A percentile compares a stretch with the other conserved stretches of the same genome.
Conservation (phyloP, 2,113 vertebrate genomes). For the Crocuta crocuta region DNA sequence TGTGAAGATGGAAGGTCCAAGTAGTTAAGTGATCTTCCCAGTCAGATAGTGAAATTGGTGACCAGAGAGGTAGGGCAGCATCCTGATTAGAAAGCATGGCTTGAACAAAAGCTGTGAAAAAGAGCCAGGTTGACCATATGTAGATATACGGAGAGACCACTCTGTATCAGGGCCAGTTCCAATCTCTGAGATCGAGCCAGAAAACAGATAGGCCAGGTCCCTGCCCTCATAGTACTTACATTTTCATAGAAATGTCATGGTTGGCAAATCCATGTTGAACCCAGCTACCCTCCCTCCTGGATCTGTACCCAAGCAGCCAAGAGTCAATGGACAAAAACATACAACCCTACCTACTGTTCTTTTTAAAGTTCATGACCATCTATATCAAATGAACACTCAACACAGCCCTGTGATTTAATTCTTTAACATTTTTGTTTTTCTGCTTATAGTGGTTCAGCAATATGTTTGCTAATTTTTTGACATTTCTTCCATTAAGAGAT, state of each 20-base stretch:
- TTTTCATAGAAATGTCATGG: neutral
- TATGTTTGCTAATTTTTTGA: neutral
- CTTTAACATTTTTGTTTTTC: neutral
- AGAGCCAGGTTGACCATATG: neutral
- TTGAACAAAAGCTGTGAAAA: neutral
- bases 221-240: neutral
- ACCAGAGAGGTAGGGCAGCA: neutral
- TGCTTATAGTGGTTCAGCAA: neutral
- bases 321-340: neutral
- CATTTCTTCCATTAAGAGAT: neutral
- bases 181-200: neutral
- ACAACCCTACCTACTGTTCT: neutral
- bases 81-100: neutral
- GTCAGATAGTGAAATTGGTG: neutral
- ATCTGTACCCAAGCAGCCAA: neutral
- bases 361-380: neutral
- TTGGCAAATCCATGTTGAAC: neutral
- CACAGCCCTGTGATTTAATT: neutral
- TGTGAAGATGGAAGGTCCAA: neutral
- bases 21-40: neutral
- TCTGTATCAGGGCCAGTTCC: neutral
- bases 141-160: neutral
- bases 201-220: neutral
- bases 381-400: neutral
- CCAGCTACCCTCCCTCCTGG: neutral